These are phyloP conservation scores for Cataglyphis livida DNA, from an alignment of 2,888 invertebrate genomes.

Conservation along the genomic window DNA sequence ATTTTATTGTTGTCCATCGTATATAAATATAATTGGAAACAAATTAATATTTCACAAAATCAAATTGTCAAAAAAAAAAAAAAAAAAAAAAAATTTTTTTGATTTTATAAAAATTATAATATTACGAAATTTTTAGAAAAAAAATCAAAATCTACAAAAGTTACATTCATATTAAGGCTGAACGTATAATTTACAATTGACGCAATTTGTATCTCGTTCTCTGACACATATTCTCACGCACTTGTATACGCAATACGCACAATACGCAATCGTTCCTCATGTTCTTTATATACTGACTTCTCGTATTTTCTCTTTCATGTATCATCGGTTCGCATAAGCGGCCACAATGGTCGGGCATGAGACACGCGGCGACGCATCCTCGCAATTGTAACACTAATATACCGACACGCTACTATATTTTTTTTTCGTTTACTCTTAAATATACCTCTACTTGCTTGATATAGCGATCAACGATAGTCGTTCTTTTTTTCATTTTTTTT, in stretches of 20 bases:
- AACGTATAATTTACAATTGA: slow-evolving; percentile 70
- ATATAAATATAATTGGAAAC: neutral
- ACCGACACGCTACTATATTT: slow-evolving; percentile 65
- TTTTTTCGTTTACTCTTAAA: slow-evolving; percentile 56
- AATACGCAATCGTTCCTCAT: slow-evolving; percentile 9
- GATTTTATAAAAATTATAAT: neutral
- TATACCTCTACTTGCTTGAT: slow-evolving; percentile 72
- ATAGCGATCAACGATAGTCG: slow-evolving; percentile 74
- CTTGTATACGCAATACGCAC: slow-evolving; percentile 36
- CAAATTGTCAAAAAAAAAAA: neutral
- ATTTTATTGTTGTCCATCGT: neutral
- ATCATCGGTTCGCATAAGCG: slow-evolving; percentile 70
- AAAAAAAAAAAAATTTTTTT: neutral
- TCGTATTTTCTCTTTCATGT: slow-evolving; percentile 20
- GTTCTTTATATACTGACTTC: slow-evolving; percentile 22
- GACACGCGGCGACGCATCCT: slow-evolving; percentile 60
- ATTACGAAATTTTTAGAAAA: neutral
- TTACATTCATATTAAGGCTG: slow-evolving; percentile 51
- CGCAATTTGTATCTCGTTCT: slow-evolving; percentile 54
- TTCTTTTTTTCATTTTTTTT: slow-evolving; percentile 41
- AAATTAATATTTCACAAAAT: neutral
- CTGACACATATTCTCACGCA: slow-evolving; percentile 31
- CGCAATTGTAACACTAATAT: slow-evolving; percentile 63
- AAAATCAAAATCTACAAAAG: neutral
- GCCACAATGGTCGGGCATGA: slow-evolving; percentile 61